Base-by-base conservation (phyloP, 2,797 vertebrate species). In the Adelosebastes latens region DNA sequence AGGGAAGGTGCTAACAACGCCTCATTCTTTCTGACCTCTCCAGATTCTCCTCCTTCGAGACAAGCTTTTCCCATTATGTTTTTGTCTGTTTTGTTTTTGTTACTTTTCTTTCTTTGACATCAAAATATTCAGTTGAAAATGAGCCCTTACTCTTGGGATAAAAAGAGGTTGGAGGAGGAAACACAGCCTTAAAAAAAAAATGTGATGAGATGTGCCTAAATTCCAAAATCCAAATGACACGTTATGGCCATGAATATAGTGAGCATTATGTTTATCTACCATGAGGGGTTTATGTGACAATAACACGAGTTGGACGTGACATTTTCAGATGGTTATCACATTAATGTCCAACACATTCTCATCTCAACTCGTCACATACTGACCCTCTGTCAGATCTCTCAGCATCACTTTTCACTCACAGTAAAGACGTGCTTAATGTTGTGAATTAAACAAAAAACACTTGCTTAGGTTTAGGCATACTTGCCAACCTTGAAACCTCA, bases 41-140 rank as follows among this genome's bases (percentile, higher is more conserved):
- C 67, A 34, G 22, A 3, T 42, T n/a, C 4, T 13, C 58, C 53
- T 77, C 63, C 27, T 27, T 42, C 13, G 10, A 69, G 42, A 70
- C n/a, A 11, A 16, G 27, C 8, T 42, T 79, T 46, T 46, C 39
- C 55, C 49, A 73, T 73, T 58, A 34, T 42, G 16, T 29, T 7
- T 55, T 42, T 69, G 64, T 65, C 66, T 62, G 13, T 60, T 75
- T 62, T 36, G 24, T 66, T 64, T 56, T 31, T 63, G 36, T 31
- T 53, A 14, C 70, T 75, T 80, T 53, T 86, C 73, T 49, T 25
- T 3, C 5, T 69, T 39, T 68, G 49, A 39, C 55, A 27, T 76
- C 11, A 20, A 27, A 20, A 61, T 36, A 31, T 77, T n/a, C 42
- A 27, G 49, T 1, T 10, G 1, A 66, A 81, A 62, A 73, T 32